Conservation (phyloP, 2,888 invertebrate species). For the Hermaeophaga mercurialis region DNA sequence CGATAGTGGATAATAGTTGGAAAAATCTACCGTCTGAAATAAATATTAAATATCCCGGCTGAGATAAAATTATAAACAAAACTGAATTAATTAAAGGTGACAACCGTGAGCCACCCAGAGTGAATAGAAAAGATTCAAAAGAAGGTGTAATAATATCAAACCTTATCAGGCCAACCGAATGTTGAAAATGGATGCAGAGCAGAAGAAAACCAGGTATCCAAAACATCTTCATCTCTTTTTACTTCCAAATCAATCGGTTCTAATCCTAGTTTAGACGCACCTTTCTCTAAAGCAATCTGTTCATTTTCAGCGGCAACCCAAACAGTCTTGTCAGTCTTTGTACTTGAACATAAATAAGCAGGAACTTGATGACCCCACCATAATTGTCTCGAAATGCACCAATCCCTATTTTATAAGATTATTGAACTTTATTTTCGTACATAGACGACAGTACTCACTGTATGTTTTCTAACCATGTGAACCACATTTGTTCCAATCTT, state of each 20-base stretch:
- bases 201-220: slow-evolving; percentile 99
- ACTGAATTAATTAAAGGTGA: too few relatives aligned
- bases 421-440: too few relatives aligned
- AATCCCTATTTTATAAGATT: too few relatives aligned
- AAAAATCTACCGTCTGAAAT: slow-evolving; percentile 63
- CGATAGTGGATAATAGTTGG: slow-evolving; percentile 77
- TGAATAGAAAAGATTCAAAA: neutral
- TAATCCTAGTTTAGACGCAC: slow-evolving; percentile 66
- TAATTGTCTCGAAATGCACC: slow-evolving; percentile 97
- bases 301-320: slow-evolving; percentile 59
- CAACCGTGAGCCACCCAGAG: neutral
- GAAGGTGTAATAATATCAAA: slow-evolving; percentile 21
- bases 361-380: slow-evolving; percentile 99
- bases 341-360: slow-evolving; percentile 67
- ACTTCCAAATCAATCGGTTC: slow-evolving; percentile 64
- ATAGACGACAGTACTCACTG: slow-evolving; percentile 59
- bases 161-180: slow-evolving; percentile 94
- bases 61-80: too few relatives aligned
- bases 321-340: slow-evolving; percentile 34
- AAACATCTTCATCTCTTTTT: slow-evolving; percentile 89
- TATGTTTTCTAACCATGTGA: slow-evolving; percentile 94
- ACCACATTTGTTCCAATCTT: slow-evolving; percentile 91
- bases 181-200: slow-evolving; percentile 95
- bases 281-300: slow-evolving; percentile 80
- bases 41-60: too few relatives aligned